Percentiles rank a stretch among this genome's conserved stretches.
Evolutionary conservation across 2,113 vertebrate species (phyloP).

Genomic region (Alethe diademata): DNA sequence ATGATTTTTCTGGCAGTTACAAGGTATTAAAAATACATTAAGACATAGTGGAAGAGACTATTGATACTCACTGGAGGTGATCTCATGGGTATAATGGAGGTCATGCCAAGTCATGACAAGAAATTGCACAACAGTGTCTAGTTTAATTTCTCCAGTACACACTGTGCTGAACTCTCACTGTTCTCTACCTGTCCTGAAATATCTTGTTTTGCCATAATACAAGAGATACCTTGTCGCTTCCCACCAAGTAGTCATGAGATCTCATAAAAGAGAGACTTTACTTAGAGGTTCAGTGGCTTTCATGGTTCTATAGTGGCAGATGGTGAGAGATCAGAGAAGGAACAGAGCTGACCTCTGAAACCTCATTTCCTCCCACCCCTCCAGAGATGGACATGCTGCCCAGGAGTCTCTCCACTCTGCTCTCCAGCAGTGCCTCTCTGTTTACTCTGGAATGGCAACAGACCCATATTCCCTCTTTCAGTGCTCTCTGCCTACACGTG

Average conservation of each 20-base stretch:
- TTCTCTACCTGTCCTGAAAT: not conserved
- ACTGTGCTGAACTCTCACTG: not conserved
- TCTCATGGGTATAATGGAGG: slow-evolving; percentile 37
- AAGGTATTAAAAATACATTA: slow-evolving; percentile 62
- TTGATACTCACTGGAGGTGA: slow-evolving; percentile 29
- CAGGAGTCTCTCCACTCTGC: not conserved
- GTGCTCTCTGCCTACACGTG: not conserved
- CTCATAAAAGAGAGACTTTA: not conserved
- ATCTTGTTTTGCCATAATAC: not conserved
- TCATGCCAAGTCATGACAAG: slow-evolving; percentile 31
- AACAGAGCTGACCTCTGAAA: not conserved
- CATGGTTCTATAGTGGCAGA: not conserved
- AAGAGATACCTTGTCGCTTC: not conserved
- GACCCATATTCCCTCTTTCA: not conserved
- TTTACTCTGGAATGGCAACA: not conserved
- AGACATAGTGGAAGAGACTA: slow-evolving; percentile 4
- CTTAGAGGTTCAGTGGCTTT: not conserved
- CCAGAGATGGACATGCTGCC: accelerated
- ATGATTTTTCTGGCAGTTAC: slow-evolving; percentile 39
- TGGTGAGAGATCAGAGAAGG: not conserved
- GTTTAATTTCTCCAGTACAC: not conserved
- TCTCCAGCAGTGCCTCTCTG: not conserved
- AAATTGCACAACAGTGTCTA: slow-evolving; percentile 9
- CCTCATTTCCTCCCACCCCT: not conserved
- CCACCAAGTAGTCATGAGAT: not conserved